These are phyloP conservation scores for Dryobotodes eremita DNA, from an alignment of 2,888 invertebrate genomes.

Conservation along the genomic window DNA sequence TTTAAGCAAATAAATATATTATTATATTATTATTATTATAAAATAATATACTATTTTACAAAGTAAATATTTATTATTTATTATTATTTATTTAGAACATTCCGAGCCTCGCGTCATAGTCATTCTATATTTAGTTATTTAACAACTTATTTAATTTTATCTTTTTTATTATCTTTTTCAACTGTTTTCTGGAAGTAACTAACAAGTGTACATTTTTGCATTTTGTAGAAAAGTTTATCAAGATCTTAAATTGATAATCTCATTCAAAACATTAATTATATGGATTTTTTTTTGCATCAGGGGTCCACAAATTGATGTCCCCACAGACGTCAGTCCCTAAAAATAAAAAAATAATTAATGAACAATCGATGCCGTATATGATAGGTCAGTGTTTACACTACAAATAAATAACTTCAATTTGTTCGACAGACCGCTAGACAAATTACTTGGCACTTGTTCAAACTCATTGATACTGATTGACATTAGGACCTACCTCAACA, in stretches of 20 bases:
- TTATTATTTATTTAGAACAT: background rate
- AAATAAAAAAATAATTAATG: background rate
- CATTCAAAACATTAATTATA: background rate
- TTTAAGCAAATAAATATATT: too few species aligned
- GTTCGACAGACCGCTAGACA: slow-evolving; percentile 40
- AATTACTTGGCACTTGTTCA: slow-evolving; percentile 61
- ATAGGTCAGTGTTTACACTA: slow-evolving; percentile 4
- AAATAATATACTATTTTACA: too few species aligned
- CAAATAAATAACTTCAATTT: slow-evolving; percentile 39
- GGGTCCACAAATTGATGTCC: background rate
- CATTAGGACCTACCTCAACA: slow-evolving; percentile 48
- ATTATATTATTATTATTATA: too few species aligned
- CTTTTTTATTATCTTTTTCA: too few species aligned
- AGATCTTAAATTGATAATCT: background rate
- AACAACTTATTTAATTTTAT: background rate
- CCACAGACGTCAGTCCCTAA: background rate
- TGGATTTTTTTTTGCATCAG: background rate
- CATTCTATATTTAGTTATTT: background rate
- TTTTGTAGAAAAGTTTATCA: background rate
- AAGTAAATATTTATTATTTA: too few species aligned
- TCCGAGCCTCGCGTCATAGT: background rate
- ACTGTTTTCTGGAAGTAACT: background rate
- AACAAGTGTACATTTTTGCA: background rate
- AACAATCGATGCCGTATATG: background rate
- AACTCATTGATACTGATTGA: slow-evolving; percentile 43